Evolutionary conservation across 2,113 vertebrate species (phyloP).

Genomic region (Catharus bicknelli): DNA sequence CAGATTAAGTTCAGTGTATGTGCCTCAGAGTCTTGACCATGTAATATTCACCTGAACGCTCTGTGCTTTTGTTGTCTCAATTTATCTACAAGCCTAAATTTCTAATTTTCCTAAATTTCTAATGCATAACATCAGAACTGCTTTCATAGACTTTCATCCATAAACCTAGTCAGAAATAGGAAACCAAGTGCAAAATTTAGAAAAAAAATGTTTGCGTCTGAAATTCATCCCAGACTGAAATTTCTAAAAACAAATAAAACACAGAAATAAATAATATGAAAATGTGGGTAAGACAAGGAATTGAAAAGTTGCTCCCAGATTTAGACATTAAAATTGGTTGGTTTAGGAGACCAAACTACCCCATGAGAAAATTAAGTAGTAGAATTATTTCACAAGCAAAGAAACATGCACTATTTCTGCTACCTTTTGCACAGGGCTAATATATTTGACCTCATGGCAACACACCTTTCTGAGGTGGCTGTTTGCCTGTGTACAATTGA

Average conservation of each 20-base stretch:
- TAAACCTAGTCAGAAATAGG: neutral
- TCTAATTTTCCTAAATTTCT: neutral
- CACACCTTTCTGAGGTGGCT: neutral
- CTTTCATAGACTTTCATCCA: neutral
- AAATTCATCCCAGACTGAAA: neutral
- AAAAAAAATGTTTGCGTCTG: neutral
- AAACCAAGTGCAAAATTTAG: neutral
- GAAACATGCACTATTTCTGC: neutral
- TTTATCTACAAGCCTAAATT: neutral
- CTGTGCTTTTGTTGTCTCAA: neutral
- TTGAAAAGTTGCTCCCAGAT: neutral
- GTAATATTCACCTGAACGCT: neutral
- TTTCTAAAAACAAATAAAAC: neutral
- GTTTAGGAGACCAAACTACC: neutral
- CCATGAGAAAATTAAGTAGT: neutral
- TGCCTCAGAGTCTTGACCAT: neutral
- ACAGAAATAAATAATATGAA: neutral
- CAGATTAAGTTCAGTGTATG: neutral
- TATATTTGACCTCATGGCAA: neutral
- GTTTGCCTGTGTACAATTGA: neutral
- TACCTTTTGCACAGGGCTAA: neutral
- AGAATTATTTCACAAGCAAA: neutral
- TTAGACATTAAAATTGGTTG: neutral
- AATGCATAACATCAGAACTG: neutral
- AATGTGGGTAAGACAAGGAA: neutral